Percentiles rank a stretch among this genome's conserved stretches.
phyloP scores from a whole-genome alignment of 2,888 invertebrate species.

The Dryomyza anilis region DNA sequence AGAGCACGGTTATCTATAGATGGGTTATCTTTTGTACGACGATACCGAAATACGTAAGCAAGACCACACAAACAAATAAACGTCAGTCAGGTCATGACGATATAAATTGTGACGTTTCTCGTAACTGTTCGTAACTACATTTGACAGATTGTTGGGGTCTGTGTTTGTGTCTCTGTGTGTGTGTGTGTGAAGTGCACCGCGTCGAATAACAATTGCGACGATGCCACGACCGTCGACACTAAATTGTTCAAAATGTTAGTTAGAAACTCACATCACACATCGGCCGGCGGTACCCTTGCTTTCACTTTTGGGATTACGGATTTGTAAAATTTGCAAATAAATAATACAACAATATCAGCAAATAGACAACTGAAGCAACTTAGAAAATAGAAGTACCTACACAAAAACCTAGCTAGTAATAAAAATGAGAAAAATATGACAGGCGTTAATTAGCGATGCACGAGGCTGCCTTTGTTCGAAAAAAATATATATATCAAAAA shows the following conservation, averaged over 20 bases:
- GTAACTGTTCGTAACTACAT: too few species aligned
- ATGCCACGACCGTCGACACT: neutral
- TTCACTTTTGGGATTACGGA: conserved; percentile 16
- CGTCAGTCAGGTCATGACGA: too few species aligned
- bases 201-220: neutral
- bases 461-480: neutral
- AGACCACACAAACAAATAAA: too few species aligned
- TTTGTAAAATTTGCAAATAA: conserved; percentile 6
- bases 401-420: neutral
- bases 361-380: too few species aligned
- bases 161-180: neutral
- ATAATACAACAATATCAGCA: too few species aligned
- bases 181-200: neutral
- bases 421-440: neutral
- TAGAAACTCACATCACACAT: neutral
- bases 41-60: too few species aligned
- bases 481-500: neutral
- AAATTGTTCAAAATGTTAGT: neutral
- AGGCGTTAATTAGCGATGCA: conserved; percentile 8
- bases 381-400: too few species aligned
- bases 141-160: too few species aligned
- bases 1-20: too few species aligned
- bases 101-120: too few species aligned
- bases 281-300: neutral
- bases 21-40: too few species aligned